Evolutionary conservation across 2,797 vertebrate genomes (phyloP), one percentile per base, ranked within the genome.

Genomic region (Macrochelys suwanniensis): DNA sequence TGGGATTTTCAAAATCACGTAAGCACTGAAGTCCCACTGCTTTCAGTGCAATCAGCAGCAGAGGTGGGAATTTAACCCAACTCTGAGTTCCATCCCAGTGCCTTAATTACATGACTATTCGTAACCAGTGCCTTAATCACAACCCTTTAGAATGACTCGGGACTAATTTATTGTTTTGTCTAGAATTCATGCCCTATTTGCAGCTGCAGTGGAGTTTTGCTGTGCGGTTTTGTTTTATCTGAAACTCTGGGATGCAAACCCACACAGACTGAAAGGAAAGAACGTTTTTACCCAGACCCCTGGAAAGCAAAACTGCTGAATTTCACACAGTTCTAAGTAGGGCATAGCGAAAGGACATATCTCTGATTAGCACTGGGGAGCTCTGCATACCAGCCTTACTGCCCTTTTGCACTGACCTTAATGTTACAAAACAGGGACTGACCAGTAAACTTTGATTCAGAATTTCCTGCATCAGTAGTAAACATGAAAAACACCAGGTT

Each of bases 91-190:
- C 56, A 56, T 21, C 57, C 37, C 45, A 59, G 74, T 68, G 61
- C 7, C 61, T 68, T 68, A n/a, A 68, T n/a, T n/a, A 68, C 7
- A 65, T 65, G 61, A 19, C 15, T n/a, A 79, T 26, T 25, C 51
- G 19, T 13, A 71, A 4, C 3, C 0, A 1, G 26, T 10, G 7
- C 26, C 51, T 83, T 45, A 42, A 0, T 51, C 53, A 45, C 45
- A 78, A 71, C 2, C 7, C 80, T 26, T 26, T 53, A 54, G 56
- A 78, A 56, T 51, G 56, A 47, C 54, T 2, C 1, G 11, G 50
- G 84, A 12, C 33, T 89, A 0, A 0, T 5, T 28, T 76, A 47
- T 28, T 45, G 25, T 28, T 47, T 45, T 76, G 25, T 47, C 25
- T 47, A 47, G 25, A 8, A 47, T 23, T 89, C 33, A 33, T 89